A percentile compares a stretch with the other conserved stretches of the same genome.
Evolutionary conservation across 2,113 vertebrate species (phyloP).

Genomic region (Pterocles gutturalis): DNA sequence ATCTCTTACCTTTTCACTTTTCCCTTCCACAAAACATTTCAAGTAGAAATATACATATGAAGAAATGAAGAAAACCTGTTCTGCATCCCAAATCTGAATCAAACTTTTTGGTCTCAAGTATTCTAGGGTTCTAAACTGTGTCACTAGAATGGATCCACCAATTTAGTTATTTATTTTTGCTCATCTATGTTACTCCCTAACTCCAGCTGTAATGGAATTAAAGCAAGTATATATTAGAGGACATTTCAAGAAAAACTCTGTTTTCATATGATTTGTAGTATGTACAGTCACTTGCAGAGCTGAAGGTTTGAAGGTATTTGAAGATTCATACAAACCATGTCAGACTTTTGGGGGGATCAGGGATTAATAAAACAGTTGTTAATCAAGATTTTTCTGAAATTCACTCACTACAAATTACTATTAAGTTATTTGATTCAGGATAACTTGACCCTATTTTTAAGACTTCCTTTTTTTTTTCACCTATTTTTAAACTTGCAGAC

Average conservation of each 20-base stretch:
- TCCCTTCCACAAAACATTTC: neutral
- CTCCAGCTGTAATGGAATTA: neutral
- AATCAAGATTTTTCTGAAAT: neutral
- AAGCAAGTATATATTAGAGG: neutral
- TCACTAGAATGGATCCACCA: too few relatives aligned
- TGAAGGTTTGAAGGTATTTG: neutral
- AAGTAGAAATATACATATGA: neutral
- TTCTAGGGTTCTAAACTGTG: neutral
- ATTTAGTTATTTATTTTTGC: neutral
- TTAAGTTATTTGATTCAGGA: neutral
- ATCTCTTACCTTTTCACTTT: neutral
- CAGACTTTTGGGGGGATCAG: neutral
- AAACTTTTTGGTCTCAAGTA: neutral
- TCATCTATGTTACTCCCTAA: neutral
- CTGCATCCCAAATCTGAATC: neutral
- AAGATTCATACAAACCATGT: neutral
- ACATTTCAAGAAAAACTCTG: neutral
- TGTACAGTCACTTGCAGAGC: neutral
- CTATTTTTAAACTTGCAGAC: neutral
- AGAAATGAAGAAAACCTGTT: neutral
- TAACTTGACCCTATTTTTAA: neutral
- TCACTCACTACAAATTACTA: neutral
- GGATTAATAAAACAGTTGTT: neutral
- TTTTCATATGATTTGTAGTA: neutral
- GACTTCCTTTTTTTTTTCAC: neutral